Evolutionary conservation across 2,113 vertebrate genomes (phyloP).

Genomic region (Brachyhypopomus occidentalis): DNA sequence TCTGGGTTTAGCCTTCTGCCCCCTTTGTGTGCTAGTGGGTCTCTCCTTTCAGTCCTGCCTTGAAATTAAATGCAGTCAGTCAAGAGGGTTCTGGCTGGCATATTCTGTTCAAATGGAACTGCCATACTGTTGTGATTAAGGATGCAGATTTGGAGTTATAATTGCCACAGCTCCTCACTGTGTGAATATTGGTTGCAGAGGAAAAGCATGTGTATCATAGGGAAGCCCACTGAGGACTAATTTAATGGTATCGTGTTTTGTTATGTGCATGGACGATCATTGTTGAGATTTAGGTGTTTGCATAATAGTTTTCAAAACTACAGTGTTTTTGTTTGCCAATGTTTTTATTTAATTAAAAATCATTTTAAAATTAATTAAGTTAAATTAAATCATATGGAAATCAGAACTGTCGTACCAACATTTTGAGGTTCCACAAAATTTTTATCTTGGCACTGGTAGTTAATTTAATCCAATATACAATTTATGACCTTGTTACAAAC

Average conservation of each 20-base stretch:
- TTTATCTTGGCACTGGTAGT: neutral
- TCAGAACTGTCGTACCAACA: neutral
- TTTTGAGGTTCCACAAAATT: neutral
- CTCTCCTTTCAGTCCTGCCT: constrained; percentile 26
- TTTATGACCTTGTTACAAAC: too few relatives aligned
- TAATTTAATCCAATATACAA: neutral
- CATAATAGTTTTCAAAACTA: constrained; percentile 22
- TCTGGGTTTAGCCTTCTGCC: constrained; percentile 34
- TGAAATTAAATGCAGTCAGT: constrained; percentile 46
- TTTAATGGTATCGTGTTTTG: constrained; percentile 70
- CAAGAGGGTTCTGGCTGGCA: constrained; percentile 48
- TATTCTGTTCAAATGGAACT: constrained; percentile 72
- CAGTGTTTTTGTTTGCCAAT: neutral
- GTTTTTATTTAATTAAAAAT: too few relatives aligned
- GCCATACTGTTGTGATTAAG: constrained; percentile 72
- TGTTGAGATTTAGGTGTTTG: constrained; percentile 10
- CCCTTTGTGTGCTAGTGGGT: constrained; percentile 17
- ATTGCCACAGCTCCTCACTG: constrained; percentile 66
- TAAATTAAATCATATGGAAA: neutral
- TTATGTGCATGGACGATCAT: constrained; percentile 18
- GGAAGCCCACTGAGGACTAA: constrained; percentile 68
- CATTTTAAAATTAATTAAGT: too few relatives aligned
- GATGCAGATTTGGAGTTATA: constrained; percentile 71
- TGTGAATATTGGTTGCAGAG: constrained; percentile 59
- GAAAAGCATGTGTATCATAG: constrained; percentile 66